Evolutionary conservation across 2,797 vertebrate species (phyloP), one percentile per base, ranked within the genome.

Genomic region (Falco biarmicus): DNA sequence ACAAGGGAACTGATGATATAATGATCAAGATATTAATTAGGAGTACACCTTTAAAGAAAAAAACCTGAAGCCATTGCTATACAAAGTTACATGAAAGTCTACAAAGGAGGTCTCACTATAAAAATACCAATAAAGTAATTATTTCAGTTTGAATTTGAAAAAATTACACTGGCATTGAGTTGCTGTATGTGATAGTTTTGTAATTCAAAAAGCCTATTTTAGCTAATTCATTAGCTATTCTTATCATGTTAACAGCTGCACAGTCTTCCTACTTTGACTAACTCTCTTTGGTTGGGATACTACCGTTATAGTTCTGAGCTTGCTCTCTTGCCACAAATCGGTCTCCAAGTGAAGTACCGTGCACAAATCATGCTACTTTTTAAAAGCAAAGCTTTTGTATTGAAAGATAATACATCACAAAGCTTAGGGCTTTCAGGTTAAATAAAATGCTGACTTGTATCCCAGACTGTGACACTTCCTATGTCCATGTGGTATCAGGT

Each of bases 401-500:
- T 28, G 37, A 45, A 59, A 76, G 4, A n/a, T 9, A 45, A 73
- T 11, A 13, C 7, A 51, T 16, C 74, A 60, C 39, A 79, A 76
- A 82, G 11, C 11, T 61, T 34, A 79, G 50, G 37, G 41, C 29
- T 14, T 76, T 54, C 16, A 89, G 75, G 57, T 71, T 50, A 82
- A 96, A 82, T 47, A 64, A 82, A 91, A 76, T 60, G 98, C 99
- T 98, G 94, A 99, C 99, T 99, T 99, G 98, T 99, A 99, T 92
- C 99, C 99, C 97, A 99, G 97, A 96, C 99, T 99, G 96, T 99
- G 99, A 97, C 99, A 99, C 95, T 99, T 99, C 97, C 99, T 99
- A 77, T 99, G 99, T 50, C 99, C 99, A 0, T 99, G 99, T 2
- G 99, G 98, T 85, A 99, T 98, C 91, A 99, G 98, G 97, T 99